phyloP scores from a whole-genome alignment of 2,797 vertebrate species.

The Tadarida brasiliensis region DNA sequence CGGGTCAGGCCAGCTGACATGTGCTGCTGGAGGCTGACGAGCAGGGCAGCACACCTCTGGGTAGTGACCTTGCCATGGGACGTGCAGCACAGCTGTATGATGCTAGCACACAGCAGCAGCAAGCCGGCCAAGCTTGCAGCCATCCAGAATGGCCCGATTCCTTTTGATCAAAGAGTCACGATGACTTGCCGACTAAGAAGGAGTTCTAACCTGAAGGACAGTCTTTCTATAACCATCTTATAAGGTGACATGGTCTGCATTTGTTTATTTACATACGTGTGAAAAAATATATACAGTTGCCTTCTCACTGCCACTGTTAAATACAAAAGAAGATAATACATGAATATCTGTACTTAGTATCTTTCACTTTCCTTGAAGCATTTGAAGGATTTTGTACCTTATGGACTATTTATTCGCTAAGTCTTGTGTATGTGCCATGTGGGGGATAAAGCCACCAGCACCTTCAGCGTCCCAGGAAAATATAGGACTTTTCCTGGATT shows the following conservation, averaged over 20 bases:
- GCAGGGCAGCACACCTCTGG: constrained; percentile 6
- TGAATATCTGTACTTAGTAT: not conserved
- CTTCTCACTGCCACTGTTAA: not conserved
- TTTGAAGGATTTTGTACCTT: not conserved
- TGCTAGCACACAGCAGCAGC: not conserved
- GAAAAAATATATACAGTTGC: not conserved
- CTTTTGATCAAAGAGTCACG: constrained; percentile 10
- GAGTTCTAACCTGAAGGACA: not conserved
- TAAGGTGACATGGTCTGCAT: not conserved
- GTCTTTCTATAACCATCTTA: not conserved
- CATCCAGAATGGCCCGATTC: not conserved
- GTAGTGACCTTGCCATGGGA: constrained; percentile 47
- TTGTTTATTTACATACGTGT: not conserved
- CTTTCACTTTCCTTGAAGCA: not conserved
- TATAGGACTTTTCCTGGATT: not conserved
- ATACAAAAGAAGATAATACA: not conserved
- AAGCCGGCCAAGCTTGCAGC: not conserved
- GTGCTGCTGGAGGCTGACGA: not conserved
- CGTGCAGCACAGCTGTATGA: not conserved
- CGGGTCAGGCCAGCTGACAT: not conserved
- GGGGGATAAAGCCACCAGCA: not conserved
- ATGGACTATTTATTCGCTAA: not conserved
- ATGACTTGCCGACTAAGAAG: constrained; percentile 43
- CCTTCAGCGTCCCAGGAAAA: not conserved
- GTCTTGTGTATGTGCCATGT: not conserved